Base-by-base conservation (phyloP, 2,797 vertebrate species). In the Cyprinella venusta region DNA sequence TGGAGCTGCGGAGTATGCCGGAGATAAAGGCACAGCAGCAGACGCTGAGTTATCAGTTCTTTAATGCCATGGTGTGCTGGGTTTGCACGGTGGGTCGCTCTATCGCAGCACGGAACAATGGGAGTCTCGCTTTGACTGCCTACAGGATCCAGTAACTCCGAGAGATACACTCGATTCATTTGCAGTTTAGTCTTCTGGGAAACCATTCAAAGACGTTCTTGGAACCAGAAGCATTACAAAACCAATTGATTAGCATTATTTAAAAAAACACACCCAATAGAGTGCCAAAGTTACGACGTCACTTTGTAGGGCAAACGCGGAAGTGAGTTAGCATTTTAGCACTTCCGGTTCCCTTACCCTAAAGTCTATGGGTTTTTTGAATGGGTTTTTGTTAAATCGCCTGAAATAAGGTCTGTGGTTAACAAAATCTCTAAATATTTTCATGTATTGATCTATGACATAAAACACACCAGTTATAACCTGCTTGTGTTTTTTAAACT, bases 31-130 rank as follows among this genome's bases (percentile, higher is more conserved):
- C 18, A 26, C 63, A 82, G 82, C 61, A 2, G 59, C 72, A 54
- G 80, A 61, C 64, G 33, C 33, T 8, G 56, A 86, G 78, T 84
- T 76, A 85, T 87, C 87, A 82, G 79, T 63, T 79, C 79, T 87
- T 88, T 88, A 87, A 88, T 85, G 79, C 85, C 87, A 84, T 83
- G 81, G 85, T 76, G 85, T 81, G 81, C 84, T 71, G 85, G 82
- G 87, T 75, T 81, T 48, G 80, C 85, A 50, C 64, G 36, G 85
- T 76, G n/a, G 84, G 86, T 65, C 56, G 75, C 84, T 52, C 75
- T 79, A 79, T 85, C 84, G 82, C 79, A 79, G 82, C 56, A 68
- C 21, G 78, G 71, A 81, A 85, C 74, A 81, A 85, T 59, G 48
- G 79, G 74, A 54, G 72, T 33, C 26, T 74, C 42, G 36, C 76